Evolutionary conservation across 2,888 invertebrate species (phyloP).

Genomic region (Graphium colonna): DNA sequence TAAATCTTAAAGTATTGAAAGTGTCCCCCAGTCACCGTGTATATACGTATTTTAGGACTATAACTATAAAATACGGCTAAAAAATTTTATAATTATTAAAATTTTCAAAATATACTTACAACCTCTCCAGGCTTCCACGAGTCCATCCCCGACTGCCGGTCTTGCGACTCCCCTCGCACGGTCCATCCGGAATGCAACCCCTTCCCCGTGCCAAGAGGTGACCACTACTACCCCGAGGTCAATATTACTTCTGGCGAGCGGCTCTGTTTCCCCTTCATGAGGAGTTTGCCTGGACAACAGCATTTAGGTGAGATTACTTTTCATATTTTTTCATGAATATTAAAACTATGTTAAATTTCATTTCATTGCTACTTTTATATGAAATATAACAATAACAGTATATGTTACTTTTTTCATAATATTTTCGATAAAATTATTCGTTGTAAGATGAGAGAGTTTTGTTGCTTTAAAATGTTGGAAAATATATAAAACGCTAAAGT

Average conservation of each 20-base stretch:
- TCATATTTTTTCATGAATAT: background rate
- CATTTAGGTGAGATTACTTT: constrained; percentile 80
- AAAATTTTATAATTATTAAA: no score
- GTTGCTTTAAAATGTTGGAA: no score
- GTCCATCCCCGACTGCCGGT: constrained; percentile 92
- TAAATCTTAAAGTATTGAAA: no score
- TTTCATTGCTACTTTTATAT: no score
- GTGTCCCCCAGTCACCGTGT: no score
- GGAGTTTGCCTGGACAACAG: constrained; percentile 95
- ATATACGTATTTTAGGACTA: no score
- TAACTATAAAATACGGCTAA: no score
- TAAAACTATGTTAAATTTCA: background rate
- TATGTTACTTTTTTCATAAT: no score
- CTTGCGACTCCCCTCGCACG: constrained; percentile 91
- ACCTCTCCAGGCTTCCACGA: constrained; percentile 87
- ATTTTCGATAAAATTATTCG: no score
- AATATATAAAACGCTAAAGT: no score
- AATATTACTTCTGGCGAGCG: constrained; percentile 91
- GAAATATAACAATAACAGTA: no score
- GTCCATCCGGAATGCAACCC: constrained; percentile 97
- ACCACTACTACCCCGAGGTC: constrained; percentile 93
- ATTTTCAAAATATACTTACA: background rate
- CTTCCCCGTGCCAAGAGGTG: constrained; percentile 92
- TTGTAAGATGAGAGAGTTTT: no score
- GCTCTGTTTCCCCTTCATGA: constrained; percentile 96